Evolutionary conservation across 2,888 invertebrate species (phyloP).

Genomic region (Lycophotia porphyrea): DNA sequence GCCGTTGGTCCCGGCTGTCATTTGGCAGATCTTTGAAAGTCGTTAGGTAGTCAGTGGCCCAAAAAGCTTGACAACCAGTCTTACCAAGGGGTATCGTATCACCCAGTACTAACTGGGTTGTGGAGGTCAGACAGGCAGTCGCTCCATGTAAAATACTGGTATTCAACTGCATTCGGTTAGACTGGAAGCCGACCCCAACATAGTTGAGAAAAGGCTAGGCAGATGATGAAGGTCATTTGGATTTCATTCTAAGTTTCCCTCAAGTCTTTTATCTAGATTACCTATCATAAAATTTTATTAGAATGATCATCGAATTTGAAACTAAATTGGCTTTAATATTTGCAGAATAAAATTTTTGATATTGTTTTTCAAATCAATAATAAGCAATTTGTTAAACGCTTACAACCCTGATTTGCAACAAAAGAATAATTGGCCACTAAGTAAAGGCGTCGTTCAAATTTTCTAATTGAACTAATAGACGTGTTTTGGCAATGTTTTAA

Average conservation of each 20-base stretch:
- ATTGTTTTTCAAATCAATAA: neutral
- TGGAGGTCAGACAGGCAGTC: no score
- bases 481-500: neutral
- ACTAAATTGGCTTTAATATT: neutral
- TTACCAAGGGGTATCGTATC: no score
- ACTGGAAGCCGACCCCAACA: no score
- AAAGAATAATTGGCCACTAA: neutral
- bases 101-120: no score
- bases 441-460: neutral
- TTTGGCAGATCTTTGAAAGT: no score
- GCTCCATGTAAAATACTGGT: no score
- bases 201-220: no score
- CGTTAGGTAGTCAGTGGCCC: no score
- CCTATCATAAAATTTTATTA: neutral
- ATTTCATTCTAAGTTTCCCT: neutral
- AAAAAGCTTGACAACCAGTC: no score
- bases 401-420: neutral
- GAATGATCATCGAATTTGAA: neutral
- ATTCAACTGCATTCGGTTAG: no score
- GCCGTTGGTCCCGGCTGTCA: no score
- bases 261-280: neutral
- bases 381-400: neutral
- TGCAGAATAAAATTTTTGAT: neutral
- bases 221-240: neutral
- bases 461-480: neutral